Conservation (phyloP, 2,797 vertebrate species). For the Epinephelus coioides region DNA sequence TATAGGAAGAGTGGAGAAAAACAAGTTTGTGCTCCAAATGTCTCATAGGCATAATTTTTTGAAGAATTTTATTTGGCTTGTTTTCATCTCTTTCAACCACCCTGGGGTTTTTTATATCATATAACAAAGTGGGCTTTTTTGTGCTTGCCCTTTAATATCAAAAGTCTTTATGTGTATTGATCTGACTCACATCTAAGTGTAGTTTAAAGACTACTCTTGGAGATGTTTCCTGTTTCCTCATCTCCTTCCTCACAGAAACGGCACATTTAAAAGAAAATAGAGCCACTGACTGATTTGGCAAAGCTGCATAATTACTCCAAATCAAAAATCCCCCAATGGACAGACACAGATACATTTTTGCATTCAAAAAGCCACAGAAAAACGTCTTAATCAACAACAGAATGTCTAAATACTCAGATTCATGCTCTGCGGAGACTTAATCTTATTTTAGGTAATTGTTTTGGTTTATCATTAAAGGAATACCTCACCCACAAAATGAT, state of each 20-base stretch:
- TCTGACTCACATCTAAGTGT: constrained; percentile 21
- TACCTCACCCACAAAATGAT: no score
- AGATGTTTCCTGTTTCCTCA: constrained; percentile 25
- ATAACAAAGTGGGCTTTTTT: constrained; percentile 11
- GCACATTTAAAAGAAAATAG: neutral
- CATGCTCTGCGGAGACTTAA: neutral
- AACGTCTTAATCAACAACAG: neutral
- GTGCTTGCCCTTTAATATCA: constrained; percentile 28
- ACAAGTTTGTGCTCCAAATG: constrained; percentile 55
- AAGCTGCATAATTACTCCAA: neutral
- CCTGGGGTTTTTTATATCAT: constrained; percentile 9
- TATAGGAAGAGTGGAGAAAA: constrained; percentile 44
- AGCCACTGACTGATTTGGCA: constrained; percentile 6
- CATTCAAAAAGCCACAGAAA: neutral
- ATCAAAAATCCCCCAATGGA: neutral
- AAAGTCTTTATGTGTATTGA: constrained; percentile 22
- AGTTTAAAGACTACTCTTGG: constrained; percentile 1
- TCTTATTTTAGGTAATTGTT: neutral
- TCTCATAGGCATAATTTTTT: constrained; percentile 52
- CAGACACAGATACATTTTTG: neutral
- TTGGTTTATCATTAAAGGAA: no score
- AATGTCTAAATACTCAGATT: neutral
- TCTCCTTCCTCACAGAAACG: constrained; percentile 16
- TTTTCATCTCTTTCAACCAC: constrained; percentile 50
- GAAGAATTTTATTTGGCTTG: constrained; percentile 46